phyloP scores from a whole-genome alignment of 2,797 vertebrate genomes.

The Anas georgica region DNA sequence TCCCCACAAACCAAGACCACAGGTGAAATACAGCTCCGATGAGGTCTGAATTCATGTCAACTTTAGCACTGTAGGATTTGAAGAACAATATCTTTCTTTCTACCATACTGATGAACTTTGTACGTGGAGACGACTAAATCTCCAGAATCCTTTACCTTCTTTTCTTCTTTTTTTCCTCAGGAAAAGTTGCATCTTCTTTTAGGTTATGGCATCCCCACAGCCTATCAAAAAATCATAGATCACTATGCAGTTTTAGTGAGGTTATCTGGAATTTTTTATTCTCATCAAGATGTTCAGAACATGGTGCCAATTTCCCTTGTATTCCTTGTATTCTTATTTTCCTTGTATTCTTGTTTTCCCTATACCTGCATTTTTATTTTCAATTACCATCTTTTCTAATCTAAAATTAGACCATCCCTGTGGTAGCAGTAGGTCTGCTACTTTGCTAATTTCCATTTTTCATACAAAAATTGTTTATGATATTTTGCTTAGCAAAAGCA shows the following conservation, averaged over 20 bases:
- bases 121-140: not conserved
- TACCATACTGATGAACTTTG: not conserved
- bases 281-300: not conserved
- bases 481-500: not conserved
- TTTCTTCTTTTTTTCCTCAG: not conserved
- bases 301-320: not conserved
- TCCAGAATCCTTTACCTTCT: not conserved
- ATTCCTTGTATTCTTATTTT: not conserved
- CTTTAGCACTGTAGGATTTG: not conserved
- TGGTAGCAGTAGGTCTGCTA: not conserved
- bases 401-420: not conserved
- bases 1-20: not conserved
- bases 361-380: not conserved
- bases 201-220: not conserved
- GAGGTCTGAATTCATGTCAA: not conserved
- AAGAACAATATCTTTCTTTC: not conserved
- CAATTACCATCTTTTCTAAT: not conserved
- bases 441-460: slow-evolving; percentile 22
- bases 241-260: not conserved
- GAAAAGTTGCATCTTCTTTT: not conserved
- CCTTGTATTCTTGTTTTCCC: no score
- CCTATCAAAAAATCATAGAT: not conserved
- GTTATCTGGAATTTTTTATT: not conserved
- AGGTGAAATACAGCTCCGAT: not conserved
- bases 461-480: not conserved